Base-by-base conservation (phyloP, 2,797 vertebrate species). In the Staurois parvus region DNA sequence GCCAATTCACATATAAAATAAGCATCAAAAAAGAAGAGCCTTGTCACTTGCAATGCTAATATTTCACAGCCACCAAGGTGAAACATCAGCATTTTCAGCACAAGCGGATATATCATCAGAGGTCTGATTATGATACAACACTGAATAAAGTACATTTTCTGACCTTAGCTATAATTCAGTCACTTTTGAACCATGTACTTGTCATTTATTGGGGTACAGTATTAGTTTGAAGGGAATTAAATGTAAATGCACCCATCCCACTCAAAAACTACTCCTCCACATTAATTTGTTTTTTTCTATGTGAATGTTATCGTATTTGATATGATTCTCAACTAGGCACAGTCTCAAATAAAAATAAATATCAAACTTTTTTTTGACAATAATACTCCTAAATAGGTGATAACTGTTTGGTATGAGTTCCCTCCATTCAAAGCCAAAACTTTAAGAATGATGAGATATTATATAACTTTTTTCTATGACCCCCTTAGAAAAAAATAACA, bases 21-120 rank as follows among this genome's bases (percentile, higher is more conserved):
- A 93, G 91, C 88, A 91, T 92, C 91, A 94, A 94, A 92, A 93
- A 94, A 94, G 76, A 89, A 90, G 91, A 94, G 91, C 92, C 93
- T 93, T 94, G 93, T 93, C 93, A 89, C 90, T 69, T 87, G 88
- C 88, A 92, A 90, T 88, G 85, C 81, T 91, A 92, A 93, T 95
- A 94, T 93, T 94, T 95, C 93, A 95, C 92, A 92, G 88, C 91
- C 91, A 89, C 91, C 91, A 93, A 93, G 92, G 92, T 93, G 93
- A 94, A 91, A 91, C 91, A 93, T 92, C 90, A 90, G 88, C 90
- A 91, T 92, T 93, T 93, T 88, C 89, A 88, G 74, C 88, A 89
- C 89, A 88, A 90, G 78, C 90, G 90, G 89, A 93, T 94, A 90
- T 93, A 94, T 94, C 93, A 91, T 93, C 88, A 92, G 87, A 89